Evolutionary conservation across 2,113 vertebrate species (phyloP).

Genomic region (Elaphurus davidianus): DNA sequence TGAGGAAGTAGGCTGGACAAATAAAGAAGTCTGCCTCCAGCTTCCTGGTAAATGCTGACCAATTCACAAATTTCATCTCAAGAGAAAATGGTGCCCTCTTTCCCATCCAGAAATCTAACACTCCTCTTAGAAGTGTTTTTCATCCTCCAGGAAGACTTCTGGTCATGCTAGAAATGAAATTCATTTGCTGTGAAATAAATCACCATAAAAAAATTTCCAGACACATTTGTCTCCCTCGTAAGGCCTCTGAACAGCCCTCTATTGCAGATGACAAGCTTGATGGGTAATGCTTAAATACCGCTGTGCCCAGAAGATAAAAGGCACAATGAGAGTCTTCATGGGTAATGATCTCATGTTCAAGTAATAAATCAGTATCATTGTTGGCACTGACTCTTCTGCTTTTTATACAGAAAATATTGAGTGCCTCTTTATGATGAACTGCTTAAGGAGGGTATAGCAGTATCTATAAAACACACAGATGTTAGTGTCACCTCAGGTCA

Average conservation of each 20-base stretch:
- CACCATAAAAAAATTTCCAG: constrained; percentile 44
- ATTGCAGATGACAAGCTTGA: neutral
- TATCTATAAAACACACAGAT: neutral
- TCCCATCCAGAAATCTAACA: neutral
- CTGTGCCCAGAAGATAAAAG: neutral
- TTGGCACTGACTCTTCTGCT: neutral
- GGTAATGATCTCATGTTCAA: constrained; percentile 27
- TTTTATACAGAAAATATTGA: neutral
- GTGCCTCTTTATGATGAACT: neutral
- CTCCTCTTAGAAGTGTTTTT: neutral
- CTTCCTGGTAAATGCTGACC: neutral
- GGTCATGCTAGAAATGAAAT: constrained; percentile 35
- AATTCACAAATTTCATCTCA: neutral
- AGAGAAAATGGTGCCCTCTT: neutral
- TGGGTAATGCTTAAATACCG: neutral
- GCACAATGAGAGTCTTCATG: neutral
- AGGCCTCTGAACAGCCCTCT: constrained; percentile 34
- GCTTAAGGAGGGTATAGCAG: neutral
- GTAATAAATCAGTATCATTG: neutral
- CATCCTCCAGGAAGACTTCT: neutral
- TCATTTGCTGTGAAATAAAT: constrained; percentile 43
- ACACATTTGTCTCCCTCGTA: neutral
- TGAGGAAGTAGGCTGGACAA: neutral
- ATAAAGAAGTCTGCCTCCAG: neutral
- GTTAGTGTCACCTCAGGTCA: neutral